Base-by-base conservation (phyloP, 2,797 vertebrate species). In the Channallabes apus region DNA sequence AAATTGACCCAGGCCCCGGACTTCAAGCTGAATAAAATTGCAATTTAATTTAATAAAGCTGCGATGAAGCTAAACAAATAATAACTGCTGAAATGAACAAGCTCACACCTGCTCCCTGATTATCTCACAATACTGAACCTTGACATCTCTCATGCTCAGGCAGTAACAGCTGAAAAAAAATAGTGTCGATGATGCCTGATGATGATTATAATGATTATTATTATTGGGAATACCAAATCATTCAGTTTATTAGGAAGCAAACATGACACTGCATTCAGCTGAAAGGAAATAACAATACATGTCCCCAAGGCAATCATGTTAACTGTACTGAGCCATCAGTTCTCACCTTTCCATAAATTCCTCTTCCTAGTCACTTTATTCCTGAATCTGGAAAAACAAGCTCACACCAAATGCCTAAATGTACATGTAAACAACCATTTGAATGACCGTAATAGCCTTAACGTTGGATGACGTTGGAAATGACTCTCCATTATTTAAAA, bases 41-140 rank as follows among this genome's bases (percentile, higher is more conserved):
- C 27, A 73, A 80, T 85, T 32, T 71, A 85, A 85, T 80, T 78
- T 54, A 78, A 77, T 78, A 56, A 78, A 62, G 32, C 77, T 78
- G 51, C 17, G 46, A 65, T 58, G 22, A 77, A 84, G 64, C 58
- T 62, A 83, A 83, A 83, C 82, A 78, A 84, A 84, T 59, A 32
- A 54, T 58, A 14, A 22, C n/a, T 6, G 12, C 75, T 24, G 65
- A 79, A 79, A 41, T 22, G 77, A 79, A 64, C 71, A 24, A 65
- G 75, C 61, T 79, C 54, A 69, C 65, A 79, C 62, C 64, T 84
- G 83, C 64, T 84, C 65, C 20, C 73, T 69, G 64, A 84, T 84
- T 68, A 84, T 67, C 64, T 78, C 83, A 7, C 51, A 67, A 51
- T 14, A 67, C 62, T 80, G 15, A 84, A 56, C 29, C 61, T 17